Evolutionary conservation across 2,113 vertebrate genomes (phyloP).

Genomic region (Otocyon megalotis): DNA sequence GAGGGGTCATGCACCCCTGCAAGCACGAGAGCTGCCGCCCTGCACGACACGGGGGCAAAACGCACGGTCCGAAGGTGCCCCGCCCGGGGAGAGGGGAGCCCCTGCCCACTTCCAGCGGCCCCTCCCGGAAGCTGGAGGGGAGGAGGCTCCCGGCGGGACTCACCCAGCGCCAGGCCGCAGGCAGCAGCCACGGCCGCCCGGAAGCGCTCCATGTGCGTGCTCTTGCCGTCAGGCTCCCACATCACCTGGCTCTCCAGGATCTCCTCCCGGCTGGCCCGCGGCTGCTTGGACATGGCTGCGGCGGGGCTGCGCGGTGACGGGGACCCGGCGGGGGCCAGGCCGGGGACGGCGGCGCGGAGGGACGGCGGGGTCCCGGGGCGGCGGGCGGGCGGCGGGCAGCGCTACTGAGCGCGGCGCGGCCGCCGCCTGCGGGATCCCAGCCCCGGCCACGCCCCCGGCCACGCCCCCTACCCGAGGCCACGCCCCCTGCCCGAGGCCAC

Average conservation of each 20-base stretch:
- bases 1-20: too few relatives aligned
- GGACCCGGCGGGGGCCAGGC: fast-evolving
- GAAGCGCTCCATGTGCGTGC: slow-evolving; percentile 95
- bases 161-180: slow-evolving; percentile 93
- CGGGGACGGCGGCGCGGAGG: not conserved
- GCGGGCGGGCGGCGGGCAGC: slow-evolving; percentile 56
- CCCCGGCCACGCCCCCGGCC: fast-evolving
- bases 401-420: slow-evolving; percentile 85
- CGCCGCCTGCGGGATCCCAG: fast-evolving
- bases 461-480: fast-evolving
- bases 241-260: slow-evolving; percentile 95
- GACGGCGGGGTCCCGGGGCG: too few relatives aligned
- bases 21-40: too few relatives aligned
- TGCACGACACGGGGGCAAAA: not conserved
- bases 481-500: fast-evolving
- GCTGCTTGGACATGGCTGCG: slow-evolving; percentile 91
- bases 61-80: not conserved
- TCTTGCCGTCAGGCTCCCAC: slow-evolving; percentile 97
- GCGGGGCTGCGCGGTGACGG: not conserved
- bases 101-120: too few relatives aligned
- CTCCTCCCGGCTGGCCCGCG: slow-evolving; percentile 85
- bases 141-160: slow-evolving; percentile 75
- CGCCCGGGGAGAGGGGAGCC: too few relatives aligned
- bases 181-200: slow-evolving; percentile 90
- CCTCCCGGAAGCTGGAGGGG: too few relatives aligned